Conservation (phyloP, 2,797 vertebrate genomes). For the Tarsius wallacei region DNA sequence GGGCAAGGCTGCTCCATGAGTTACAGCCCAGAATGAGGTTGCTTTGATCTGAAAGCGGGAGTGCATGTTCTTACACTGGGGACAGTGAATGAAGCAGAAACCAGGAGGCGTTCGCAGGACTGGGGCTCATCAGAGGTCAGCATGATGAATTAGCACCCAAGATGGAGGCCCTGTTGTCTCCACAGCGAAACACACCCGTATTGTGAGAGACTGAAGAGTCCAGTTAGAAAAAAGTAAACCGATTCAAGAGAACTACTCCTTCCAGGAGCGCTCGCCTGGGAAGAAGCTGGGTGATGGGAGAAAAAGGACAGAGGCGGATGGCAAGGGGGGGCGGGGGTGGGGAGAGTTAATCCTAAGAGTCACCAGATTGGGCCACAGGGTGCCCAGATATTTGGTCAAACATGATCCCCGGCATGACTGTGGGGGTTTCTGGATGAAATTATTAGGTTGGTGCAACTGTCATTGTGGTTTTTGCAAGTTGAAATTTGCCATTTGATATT, state of each 20-base stretch:
- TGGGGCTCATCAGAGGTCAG: no score
- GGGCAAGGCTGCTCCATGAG: no score
- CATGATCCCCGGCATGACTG: fast-evolving
- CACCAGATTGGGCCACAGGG: fast-evolving
- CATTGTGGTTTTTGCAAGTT: no score
- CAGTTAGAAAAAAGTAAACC: not conserved
- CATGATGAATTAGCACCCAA: no score
- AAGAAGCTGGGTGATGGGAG: not conserved
- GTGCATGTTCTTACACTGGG: no score
- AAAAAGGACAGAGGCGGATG: fast-evolving
- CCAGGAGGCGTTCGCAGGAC: no score
- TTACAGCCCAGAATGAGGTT: no score
- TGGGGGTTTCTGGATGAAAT: not conserved
- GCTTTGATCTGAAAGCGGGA: no score
- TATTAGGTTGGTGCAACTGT: no score
- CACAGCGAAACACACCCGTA: not conserved
- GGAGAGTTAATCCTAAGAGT: not conserved
- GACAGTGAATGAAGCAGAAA: no score
- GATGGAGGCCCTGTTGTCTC: no score
- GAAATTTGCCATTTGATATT: no score
- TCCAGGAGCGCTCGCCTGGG: fast-evolving
- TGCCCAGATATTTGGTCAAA: not conserved
- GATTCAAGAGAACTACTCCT: not conserved
- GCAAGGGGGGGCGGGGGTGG: constrained; percentile 39
- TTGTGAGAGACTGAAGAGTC: not conserved